phyloP scores from a whole-genome alignment of 2,113 vertebrate genomes.

The Cephalopholis sonnerati region DNA sequence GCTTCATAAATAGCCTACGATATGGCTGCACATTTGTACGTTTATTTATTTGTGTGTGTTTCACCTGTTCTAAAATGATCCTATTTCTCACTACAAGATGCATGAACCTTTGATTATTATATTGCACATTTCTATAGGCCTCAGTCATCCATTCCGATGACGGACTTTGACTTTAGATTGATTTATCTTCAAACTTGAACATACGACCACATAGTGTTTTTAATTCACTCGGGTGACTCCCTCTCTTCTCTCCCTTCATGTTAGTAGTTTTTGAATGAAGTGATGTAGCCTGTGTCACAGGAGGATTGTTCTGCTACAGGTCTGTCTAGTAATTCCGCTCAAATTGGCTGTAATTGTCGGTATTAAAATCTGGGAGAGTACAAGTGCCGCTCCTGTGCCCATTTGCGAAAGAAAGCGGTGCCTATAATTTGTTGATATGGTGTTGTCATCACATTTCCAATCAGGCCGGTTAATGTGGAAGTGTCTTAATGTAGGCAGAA shows the following conservation, averaged over 20 bases:
- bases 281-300: conserved; percentile 78
- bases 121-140: not conserved
- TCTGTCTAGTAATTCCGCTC: conserved; percentile 87
- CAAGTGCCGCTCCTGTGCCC: conserved; percentile 93
- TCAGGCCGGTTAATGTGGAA: conserved; percentile 95
- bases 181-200: not conserved
- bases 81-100: not conserved
- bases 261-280: conserved; percentile 29
- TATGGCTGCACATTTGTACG: too few species aligned
- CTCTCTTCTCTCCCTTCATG: conserved; percentile 8
- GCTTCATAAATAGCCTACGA: too few species aligned
- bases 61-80: not conserved
- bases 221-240: conserved; percentile 22
- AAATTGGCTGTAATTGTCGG: conserved; percentile 99
- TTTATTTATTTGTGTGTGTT: not conserved
- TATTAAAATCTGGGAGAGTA: conserved; percentile 96
- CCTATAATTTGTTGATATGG: conserved; percentile 97
- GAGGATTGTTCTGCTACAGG: conserved; percentile 80
- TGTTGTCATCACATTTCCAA: conserved; percentile 99
- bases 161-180: conserved; percentile 21
- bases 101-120: not conserved
- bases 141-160: too few species aligned
- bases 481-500: conserved; percentile 96
- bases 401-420: conserved; percentile 92
- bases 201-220: not conserved